Base-by-base conservation (phyloP, 1,140 invertebrate genomes). In the Oppia nitens region DNA sequence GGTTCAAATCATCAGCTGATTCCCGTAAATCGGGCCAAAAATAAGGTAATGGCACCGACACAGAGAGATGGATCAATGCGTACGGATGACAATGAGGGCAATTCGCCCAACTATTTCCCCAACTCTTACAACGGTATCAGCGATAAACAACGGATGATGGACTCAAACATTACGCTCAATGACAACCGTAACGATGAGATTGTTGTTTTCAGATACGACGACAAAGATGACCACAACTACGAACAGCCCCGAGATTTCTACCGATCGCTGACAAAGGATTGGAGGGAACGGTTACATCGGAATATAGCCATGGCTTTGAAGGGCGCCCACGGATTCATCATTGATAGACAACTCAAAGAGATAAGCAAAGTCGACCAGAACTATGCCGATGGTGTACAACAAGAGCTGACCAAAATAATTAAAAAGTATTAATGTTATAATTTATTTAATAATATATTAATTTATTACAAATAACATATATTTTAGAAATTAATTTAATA, bases 1-100 rank as follows among this genome's bases (percentile, higher is more conserved):
- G 94, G 94, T 45, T 77, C 85, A 0, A 97, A 98, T 71, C 91
- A 85, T 72, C 75, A 84, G 47, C 88, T 95, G 69, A 77, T 98
- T 45, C 85, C 91, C 3, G 87, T 97, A n/a, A 98, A 98, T 71
- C 32, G 47, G 12, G 53, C 59, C 2, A 40, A 26, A 29, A 89
- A 87, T 67, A 90, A 91, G 0, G 69, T 69, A 25, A 71, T 70
- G 3, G 92, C 93, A 70, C 54, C 32, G 20, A 92, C 85, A 70
- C 85, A 92, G 71, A 79, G 91, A 28, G 91, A 95, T 73, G 93
- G 92, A 1, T 74, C 78, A 3, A 68, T 70, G 64, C 69, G 69
- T 63, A 63, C 68, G 3, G 66, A 66, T 63, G 69, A 70, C 53
- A 75, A 75, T 61, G 68, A 71, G 61, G 69, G 70, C 69, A 47